These are phyloP conservation scores for Pseudochaenichthys georgianus DNA, from an alignment of 2,797 vertebrate species.

Conservation along the genomic window DNA sequence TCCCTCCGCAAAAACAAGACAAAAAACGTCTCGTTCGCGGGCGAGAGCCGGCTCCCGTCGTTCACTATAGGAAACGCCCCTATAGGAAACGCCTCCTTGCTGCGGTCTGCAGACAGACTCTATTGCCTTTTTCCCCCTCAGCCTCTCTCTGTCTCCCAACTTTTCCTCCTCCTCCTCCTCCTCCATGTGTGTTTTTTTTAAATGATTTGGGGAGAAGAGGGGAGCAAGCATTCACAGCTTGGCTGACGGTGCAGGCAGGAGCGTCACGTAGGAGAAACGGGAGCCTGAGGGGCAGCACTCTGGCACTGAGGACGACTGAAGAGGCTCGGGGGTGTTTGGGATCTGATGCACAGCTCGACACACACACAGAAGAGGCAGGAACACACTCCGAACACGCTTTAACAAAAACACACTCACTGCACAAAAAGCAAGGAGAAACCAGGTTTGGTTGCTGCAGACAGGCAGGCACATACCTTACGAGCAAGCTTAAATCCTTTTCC, in stretches of 20 bases:
- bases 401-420: constrained; percentile 12
- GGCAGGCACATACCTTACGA: constrained; percentile 33
- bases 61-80: no score
- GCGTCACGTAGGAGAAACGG: constrained; percentile 69
- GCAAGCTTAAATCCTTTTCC: constrained; percentile 47
- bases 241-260: constrained; percentile 83
- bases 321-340: constrained; percentile 42
- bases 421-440: constrained; percentile 26
- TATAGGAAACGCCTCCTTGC: no score
- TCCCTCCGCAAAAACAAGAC: no score
- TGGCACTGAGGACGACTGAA: constrained; percentile 63
- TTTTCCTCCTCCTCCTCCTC: constrained; percentile 37
- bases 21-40: no score
- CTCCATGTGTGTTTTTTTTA: constrained; percentile 69
- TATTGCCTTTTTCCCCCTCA: constrained; percentile 82
- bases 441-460: constrained; percentile 47
- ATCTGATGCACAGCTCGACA: constrained; percentile 67
- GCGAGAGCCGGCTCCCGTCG: no score
- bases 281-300: constrained; percentile 69
- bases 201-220: constrained; percentile 84
- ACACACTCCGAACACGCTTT: constrained; percentile 9
- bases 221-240: constrained; percentile 79
- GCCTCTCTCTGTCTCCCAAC: constrained; percentile 76
- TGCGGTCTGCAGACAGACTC: no score
- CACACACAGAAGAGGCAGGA: constrained; percentile 38